Base-by-base conservation (phyloP, 2,113 vertebrate species). In the Chionis minor region DNA sequence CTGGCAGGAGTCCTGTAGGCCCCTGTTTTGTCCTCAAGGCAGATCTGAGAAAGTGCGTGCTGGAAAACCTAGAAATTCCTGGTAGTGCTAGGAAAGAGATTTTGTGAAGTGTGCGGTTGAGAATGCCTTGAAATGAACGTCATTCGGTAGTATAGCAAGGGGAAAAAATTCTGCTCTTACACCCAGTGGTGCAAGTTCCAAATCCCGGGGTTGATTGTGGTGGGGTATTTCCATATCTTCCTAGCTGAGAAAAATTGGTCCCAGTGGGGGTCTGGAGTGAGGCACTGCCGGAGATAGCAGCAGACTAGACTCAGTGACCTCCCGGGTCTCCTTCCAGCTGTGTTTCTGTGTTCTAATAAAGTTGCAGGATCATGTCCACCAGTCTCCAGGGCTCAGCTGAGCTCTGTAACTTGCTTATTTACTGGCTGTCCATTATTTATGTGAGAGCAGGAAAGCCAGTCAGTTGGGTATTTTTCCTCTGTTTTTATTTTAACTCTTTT, bases 341-440 rank as follows among this genome's bases (percentile, higher is more conserved):
- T 75, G 74, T 90, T 93, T 88, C 59, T 75, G 62, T 86, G 55
- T 83, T 90, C 55, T 90, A 90, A 95, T 94, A 92, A 92, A 90
- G 86, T 96, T 96, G 81, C 84, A 85, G 74, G 81, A 90, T 95
- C 91, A 89, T 95, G 94, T 94, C 92, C 94, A 94, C 62, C 74
- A 51, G 62, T 91, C 81, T 91, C 92, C 66, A 59, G 86, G 81
- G 73, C 63, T 95, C 0, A 0, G 15, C 87, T 85, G 86, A 97
- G 89, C 81, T 55, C 89, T 91, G n/a, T 85, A 82, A 69, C 84
- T 92, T 94, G 91, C 63, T 96, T 97, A 96, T 92, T 97, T 95
- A 89, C 71, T 77, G 71, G 22, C 78, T 91, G 78, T 82, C 84
- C 54, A 82, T 96, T 96, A 90, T 96, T 95, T 95, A 97, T 94